Evolutionary conservation across 1,140 invertebrate species (phyloP).

Genomic region (Zaprionus gabonicus): DNA sequence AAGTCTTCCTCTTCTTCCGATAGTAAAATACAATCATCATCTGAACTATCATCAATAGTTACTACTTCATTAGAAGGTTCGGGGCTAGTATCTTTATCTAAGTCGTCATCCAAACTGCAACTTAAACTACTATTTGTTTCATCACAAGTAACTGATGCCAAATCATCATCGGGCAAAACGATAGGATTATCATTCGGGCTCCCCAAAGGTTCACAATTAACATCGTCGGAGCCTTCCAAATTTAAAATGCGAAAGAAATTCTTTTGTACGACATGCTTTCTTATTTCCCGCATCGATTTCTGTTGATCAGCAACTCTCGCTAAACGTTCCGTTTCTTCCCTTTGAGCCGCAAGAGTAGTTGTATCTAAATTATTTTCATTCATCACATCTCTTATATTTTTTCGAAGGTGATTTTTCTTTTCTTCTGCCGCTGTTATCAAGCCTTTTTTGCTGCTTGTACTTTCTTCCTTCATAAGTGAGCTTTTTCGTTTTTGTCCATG

Average conservation of each 20-base stretch:
- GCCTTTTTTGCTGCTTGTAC: constrained; percentile 25
- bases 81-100: constrained; percentile 74
- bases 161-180: constrained; percentile 61
- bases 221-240: constrained; percentile 61
- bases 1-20: constrained; percentile 86
- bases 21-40: constrained; percentile 92
- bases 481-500: constrained; percentile 37
- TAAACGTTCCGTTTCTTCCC: constrained; percentile 95
- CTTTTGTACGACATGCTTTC: constrained; percentile 80
- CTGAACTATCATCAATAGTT: constrained; percentile 88
- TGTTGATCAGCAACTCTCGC: constrained; percentile 93
- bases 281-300: constrained; percentile 89
- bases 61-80: constrained; percentile 85
- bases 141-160: constrained; percentile 69
- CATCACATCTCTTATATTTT: constrained; percentile 96
- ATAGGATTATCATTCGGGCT: constrained; percentile 43
- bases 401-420: constrained; percentile 89
- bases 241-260: constrained; percentile 85
- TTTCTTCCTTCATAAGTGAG: constrained; percentile 28
- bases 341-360: constrained; percentile 95
- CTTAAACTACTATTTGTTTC: constrained; percentile 67
- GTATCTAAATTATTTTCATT: constrained; percentile 96
- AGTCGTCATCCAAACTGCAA: constrained; percentile 80
- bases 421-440: constrained; percentile 80
- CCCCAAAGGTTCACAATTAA: constrained; percentile 44